Evolutionary conservation across 2,888 invertebrate species (phyloP), one percentile per base, ranked within the genome.

Genomic region (Norana najaformis): DNA sequence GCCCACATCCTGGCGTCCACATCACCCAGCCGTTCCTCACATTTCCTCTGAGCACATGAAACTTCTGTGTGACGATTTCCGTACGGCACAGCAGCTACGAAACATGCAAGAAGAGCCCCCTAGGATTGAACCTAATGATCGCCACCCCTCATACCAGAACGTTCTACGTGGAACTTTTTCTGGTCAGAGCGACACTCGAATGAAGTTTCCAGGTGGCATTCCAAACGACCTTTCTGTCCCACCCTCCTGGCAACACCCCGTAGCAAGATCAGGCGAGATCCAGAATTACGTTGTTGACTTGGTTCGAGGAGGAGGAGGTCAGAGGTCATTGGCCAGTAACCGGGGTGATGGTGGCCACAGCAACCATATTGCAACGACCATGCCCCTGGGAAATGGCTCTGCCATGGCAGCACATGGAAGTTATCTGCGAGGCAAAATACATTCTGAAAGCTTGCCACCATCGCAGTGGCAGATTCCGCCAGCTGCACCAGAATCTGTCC

Each of bases 51-150:
- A 85, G 23, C 85, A 85, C 85, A 85, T 36, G 35, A 36, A 85
- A 85, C 85, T 85, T 20, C 36, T 85, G 36, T 16, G 23, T 8
- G 37, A 85, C 23, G 85, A 85, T 23, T 85, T 85, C 37, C 37
- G 18, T 20, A 85, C 85, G 36, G 85, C 85, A n/a, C 85, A 85
- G 37, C 85, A 85, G 85, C 35, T 85, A n/a, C 85, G 85, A 20
- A 85, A 11, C 36, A 85, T 85, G 85, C 85, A 36, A 35, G 6
- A 85, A 16, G 35, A 13, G 36, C 37, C 85, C 6, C 23, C 23
- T 35, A 20, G 37, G 18, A 35, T 35, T n/a, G 85, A 85, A 35
- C 36, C 1, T 18, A 36, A 4, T 18, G 85, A 85, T 35, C 85
- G 37, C 36, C 1, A 85, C 37, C 85, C 8, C 23, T 23, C 85